phyloP scores from a whole-genome alignment of 2,888 invertebrate species.

The Melangyna quadrimaculata region DNA sequence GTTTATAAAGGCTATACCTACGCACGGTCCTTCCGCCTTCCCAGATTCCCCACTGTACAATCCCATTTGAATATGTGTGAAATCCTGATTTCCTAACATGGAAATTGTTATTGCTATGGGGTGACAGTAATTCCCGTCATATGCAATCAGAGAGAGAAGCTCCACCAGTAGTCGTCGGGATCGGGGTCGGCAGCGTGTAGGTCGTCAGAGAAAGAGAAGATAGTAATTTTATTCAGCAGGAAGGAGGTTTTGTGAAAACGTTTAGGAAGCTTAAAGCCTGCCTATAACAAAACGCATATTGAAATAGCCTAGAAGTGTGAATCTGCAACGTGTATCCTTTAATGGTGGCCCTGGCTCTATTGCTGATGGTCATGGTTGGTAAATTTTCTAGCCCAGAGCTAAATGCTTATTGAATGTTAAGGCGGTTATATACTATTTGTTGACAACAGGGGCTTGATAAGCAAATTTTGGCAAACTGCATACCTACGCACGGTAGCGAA shows the following conservation, averaged over 20 bases:
- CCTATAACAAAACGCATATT: constrained; percentile 44
- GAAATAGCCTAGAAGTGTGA: constrained; percentile 45
- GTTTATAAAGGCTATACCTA: constrained; percentile 48
- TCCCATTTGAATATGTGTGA: not conserved
- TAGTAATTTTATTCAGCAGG: constrained; percentile 32
- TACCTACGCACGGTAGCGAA: not conserved
- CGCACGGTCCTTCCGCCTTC: constrained; percentile 34
- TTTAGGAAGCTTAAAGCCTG: constrained; percentile 53
- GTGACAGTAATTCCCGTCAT: constrained; percentile 69
- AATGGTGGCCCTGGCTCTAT: constrained; percentile 9
- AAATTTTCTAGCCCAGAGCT: constrained; percentile 23
- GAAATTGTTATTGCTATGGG: constrained; percentile 63
- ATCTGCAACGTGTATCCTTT: constrained; percentile 41
- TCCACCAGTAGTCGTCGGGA: too few species aligned
- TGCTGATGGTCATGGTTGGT: constrained; percentile 39
- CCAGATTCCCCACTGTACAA: too few species aligned
- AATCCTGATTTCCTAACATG: constrained; percentile 61
- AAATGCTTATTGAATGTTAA: constrained; percentile 54
- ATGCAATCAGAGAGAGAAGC: constrained; percentile 14
- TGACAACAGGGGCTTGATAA: constrained; percentile 35
- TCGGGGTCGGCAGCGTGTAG: too few species aligned
- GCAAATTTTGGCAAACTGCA: constrained; percentile 42
- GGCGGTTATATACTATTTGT: constrained; percentile 31
- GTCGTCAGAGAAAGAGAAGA: not conserved
- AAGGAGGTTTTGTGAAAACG: constrained; percentile 35